phyloP scores from a whole-genome alignment of 2,888 invertebrate genomes.

The Mythimna impura region DNA sequence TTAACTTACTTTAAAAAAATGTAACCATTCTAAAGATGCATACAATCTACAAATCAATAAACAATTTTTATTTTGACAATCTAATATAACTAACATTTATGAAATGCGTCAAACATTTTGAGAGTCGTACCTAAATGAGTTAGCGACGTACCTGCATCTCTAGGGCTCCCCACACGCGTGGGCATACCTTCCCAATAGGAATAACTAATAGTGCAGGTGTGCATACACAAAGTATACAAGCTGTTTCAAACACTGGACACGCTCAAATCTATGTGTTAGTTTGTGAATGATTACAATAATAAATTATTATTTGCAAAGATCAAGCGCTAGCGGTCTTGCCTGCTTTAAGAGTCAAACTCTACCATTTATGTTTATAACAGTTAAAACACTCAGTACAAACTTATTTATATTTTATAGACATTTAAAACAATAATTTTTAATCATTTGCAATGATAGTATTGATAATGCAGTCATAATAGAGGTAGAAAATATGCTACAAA shows the following conservation, averaged over 20 bases:
- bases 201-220: slow-evolving; percentile 11
- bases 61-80: slow-evolving; percentile 64
- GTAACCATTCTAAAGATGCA: slow-evolving; percentile 67
- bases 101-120: slow-evolving; percentile 68
- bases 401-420: slow-evolving; percentile 51
- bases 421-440: slow-evolving; percentile 48
- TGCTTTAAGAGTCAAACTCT: slow-evolving; percentile 51
- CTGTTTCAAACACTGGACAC: slow-evolving; percentile 38
- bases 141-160: slow-evolving; percentile 18
- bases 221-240: slow-evolving; percentile 33
- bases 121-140: slow-evolving; percentile 33
- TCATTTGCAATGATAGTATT: slow-evolving; percentile 53
- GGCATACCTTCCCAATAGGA: not conserved
- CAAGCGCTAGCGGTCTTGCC: slow-evolving; percentile 32
- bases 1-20: slow-evolving; percentile 80
- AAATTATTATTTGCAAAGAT: slow-evolving; percentile 32
- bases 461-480: slow-evolving; percentile 55
- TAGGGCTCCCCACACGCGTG: not conserved
- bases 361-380: slow-evolving; percentile 54
- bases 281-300: slow-evolving; percentile 28
- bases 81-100: slow-evolving; percentile 71
- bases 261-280: slow-evolving; percentile 28
- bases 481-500: slow-evolving; percentile 62
- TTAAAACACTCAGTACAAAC: slow-evolving; percentile 60
- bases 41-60: slow-evolving; percentile 70